Evolutionary conservation across 2,113 vertebrate genomes (phyloP).

Genomic region (Plotosus lineatus): DNA sequence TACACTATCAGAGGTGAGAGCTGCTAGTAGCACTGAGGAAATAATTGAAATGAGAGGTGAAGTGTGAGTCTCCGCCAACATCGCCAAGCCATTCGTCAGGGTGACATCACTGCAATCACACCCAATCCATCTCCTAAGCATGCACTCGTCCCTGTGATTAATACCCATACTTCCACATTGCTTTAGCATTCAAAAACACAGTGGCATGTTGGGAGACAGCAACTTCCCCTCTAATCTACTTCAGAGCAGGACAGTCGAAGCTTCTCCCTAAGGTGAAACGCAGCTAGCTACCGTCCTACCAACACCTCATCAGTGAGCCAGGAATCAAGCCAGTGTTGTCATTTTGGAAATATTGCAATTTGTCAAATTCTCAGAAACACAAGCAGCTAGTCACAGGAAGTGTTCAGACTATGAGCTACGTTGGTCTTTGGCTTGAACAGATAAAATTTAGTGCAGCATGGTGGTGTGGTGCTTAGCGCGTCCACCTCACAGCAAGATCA

Average conservation of each 20-base stretch:
- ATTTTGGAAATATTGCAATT: background rate
- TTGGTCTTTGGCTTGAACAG: background rate
- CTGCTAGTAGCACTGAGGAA: constrained; percentile 61
- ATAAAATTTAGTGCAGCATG: too few relatives aligned
- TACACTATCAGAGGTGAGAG: constrained; percentile 45
- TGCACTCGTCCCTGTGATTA: constrained; percentile 73
- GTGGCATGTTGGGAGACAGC: constrained; percentile 52
- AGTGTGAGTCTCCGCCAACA: constrained; percentile 77
- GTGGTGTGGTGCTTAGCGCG: too few relatives aligned
- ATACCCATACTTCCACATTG: constrained; percentile 72
- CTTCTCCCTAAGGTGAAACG: background rate
- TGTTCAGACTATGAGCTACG: background rate
- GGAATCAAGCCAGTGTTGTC: background rate
- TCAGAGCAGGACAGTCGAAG: constrained; percentile 21
- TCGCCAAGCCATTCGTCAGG: constrained; percentile 78
- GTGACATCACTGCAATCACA: constrained; percentile 81
- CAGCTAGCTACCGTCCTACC: background rate
- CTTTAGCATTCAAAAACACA: constrained; percentile 53
- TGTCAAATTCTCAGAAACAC: background rate
- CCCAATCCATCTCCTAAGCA: constrained; percentile 77
- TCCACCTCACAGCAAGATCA: too few relatives aligned
- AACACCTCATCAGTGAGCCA: background rate
- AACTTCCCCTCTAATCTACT: constrained; percentile 47
- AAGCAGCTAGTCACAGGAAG: background rate
- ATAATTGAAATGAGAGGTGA: constrained; percentile 85